Base-by-base conservation (phyloP, 1,140 invertebrate species). In the Procambarus clarkii region DNA sequence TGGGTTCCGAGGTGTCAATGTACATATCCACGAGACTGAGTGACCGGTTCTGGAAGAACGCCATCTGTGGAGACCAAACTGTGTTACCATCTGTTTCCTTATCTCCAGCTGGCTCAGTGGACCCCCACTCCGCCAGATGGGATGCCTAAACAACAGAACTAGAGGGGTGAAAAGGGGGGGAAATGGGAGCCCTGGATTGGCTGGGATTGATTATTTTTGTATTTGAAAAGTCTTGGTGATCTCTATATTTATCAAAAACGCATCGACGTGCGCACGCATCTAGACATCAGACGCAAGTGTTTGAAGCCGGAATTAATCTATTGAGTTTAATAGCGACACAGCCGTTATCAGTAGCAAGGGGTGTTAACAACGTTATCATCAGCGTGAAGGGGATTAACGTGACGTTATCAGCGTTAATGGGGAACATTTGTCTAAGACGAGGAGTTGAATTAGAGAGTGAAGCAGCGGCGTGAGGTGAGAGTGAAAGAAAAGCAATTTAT, bases 11-110 rank as follows among this genome's bases (percentile, higher is more conserved):
- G 95, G 98, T 98, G 95, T 98, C 98, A 94, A 98, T 97, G 95
- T 98, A 98, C 97, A 98, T 98, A 94, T 98, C 97, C 94, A 98
- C 97, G 95, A 98, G 95, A n/a, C 97, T 98, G 93, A 98, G 97
- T 93, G 97, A 98, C 94, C 97, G 97, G 94, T 97, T 98, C 95
- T 98, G 97, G 93, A 97, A 96, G 94, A 97, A 97, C 93, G 97
- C 95, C 94, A 95, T 95, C 95, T 95, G 94, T 58, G 78, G 45
- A 46, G 71, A n/a, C 24, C 54, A 83, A 15, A 58, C 18, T 4
- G n/a, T 9, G 48, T 76, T 44, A 58, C 18, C 34, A 15, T 78
- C 71, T 58, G 9, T 50, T 21, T 44, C 9, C 58, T 69, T 44
- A 79, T 2, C 24, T 15, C 69, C 81, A 69, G 24, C 54, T 83